Evolutionary conservation across 2,113 vertebrate genomes (phyloP).

Genomic region (Isurus oxyrinchus): DNA sequence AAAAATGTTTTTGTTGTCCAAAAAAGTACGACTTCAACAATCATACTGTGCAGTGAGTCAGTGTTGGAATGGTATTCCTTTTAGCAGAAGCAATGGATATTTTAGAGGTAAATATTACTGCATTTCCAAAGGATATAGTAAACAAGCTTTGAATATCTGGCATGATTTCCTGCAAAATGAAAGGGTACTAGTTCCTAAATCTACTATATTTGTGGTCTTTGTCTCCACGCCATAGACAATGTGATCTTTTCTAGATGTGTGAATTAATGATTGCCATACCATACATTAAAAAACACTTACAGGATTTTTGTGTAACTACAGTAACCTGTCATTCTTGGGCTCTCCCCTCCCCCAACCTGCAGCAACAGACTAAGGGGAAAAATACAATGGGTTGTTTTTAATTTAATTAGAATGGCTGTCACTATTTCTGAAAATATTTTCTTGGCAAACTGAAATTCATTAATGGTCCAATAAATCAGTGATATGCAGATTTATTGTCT

Average conservation of each 20-base stretch:
- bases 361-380: background rate
- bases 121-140: constrained; percentile 17
- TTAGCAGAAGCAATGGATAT: background rate
- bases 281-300: constrained; percentile 22
- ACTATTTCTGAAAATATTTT: constrained; percentile 26
- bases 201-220: background rate
- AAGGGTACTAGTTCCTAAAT: background rate
- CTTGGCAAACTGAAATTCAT: constrained; percentile 23
- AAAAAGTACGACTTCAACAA: constrained; percentile 14
- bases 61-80: background rate
- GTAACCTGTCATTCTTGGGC: constrained; percentile 29
- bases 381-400: constrained; percentile 17
- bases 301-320: constrained; percentile 23
- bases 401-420: constrained; percentile 33
- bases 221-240: background rate
- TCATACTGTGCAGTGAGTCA: background rate
- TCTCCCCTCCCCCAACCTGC: constrained; percentile 28
- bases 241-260: background rate
- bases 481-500: constrained; percentile 24
- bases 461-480: constrained; percentile 7
- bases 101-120: background rate
- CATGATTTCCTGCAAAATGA: background rate
- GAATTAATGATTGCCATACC: background rate
- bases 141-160: constrained; percentile 16
- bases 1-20: background rate